Base-by-base conservation (phyloP, 2,113 vertebrate species). In the Motacilla alba region DNA sequence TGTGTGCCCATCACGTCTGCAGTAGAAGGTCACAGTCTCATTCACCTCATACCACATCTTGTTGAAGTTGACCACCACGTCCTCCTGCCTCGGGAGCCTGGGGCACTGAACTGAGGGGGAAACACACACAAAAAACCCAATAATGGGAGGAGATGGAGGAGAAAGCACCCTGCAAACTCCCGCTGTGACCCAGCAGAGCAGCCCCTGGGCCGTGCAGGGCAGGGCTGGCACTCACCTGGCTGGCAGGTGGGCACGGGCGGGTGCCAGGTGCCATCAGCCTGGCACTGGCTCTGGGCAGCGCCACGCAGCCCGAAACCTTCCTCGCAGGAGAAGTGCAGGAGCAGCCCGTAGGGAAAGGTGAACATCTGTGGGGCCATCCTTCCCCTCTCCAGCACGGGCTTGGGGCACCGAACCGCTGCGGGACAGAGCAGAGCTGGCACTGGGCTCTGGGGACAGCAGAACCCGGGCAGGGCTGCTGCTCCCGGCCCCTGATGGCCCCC, bases 371-470 rank as follows among this genome's bases (percentile, higher is more conserved):
- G 55, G 68, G 6, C 58, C 72, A 47, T n/a, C 46, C 59, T 67
- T 0, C 96, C 97, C 31, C 93, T 89, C 49, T 33, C 15, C 33
- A 98, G 11, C 5, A 53, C 16, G 5, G 97, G 97, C 53, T 24
- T 80, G 46, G 96, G 96, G 86, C 97, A 98, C 66, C 97, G 96
- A 60, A 96, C 96, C 72, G 23, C 97, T 98, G 84, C 3, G 16
- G 82, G 8, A 67, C 72, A 89, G 64, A 82, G 81, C 15, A 4
- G 77, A 37, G 62, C 0, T 7, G 56, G n/a, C 6, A 97, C 97
- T 94, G 50, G 50, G 50, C 26, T 4, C 31, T 17, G 56, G 72
- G 66, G 11, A 15, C 49, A 13, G 76, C 31, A 10, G 37, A 1
- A 16, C 2, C 0, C 0, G 28, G 60, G 35, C 81, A 62, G 17